Evolutionary conservation across 2,888 invertebrate species (phyloP).

Genomic region (Masnerella sp.): DNA sequence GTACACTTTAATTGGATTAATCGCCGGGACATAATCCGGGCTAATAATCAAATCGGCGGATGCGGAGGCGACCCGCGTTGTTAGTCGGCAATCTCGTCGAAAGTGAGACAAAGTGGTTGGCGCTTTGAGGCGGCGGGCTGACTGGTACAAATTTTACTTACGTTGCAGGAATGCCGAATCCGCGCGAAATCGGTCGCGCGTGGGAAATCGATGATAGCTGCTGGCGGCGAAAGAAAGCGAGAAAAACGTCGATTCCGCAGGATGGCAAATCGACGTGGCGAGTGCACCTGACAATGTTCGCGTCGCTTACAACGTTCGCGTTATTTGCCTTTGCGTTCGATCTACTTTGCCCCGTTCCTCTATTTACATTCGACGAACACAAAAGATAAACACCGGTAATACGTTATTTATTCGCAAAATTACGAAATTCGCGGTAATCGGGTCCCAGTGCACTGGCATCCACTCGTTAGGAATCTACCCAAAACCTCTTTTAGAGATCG

Average conservation of each 20-base stretch:
- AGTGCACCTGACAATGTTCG: constrained; percentile 43
- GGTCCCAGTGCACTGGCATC: too few species aligned
- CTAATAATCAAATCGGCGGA: too few species aligned
- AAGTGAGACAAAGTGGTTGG: constrained; percentile 40
- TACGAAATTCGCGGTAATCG: not conserved
- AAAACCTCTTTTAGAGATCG: too few species aligned
- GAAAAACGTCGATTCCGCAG: constrained; percentile 48
- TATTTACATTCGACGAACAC: constrained; percentile 32
- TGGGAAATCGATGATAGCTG: constrained; percentile 55
- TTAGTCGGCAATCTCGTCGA: constrained; percentile 35
- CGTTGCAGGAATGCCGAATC: constrained; percentile 61
- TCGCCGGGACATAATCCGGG: too few species aligned
- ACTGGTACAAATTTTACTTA: constrained; percentile 67
- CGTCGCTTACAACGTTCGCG: constrained; percentile 43
- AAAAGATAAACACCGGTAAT: constrained; percentile 20
- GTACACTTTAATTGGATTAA: too few species aligned
- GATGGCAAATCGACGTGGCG: constrained; percentile 43
- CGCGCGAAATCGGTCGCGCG: constrained; percentile 53
- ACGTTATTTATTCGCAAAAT: constrained; percentile 1
- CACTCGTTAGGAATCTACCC: too few species aligned
- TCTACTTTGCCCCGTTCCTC: constrained; percentile 24
- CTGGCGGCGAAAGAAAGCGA: constrained; percentile 57
- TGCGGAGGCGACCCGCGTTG: constrained; percentile 5
- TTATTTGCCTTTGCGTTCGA: constrained; percentile 40
- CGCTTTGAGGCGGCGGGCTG: constrained; percentile 49